These are phyloP conservation scores for Himalopsyche phryganea DNA, from an alignment of 1,140 invertebrate genomes.

Conservation along the genomic window DNA sequence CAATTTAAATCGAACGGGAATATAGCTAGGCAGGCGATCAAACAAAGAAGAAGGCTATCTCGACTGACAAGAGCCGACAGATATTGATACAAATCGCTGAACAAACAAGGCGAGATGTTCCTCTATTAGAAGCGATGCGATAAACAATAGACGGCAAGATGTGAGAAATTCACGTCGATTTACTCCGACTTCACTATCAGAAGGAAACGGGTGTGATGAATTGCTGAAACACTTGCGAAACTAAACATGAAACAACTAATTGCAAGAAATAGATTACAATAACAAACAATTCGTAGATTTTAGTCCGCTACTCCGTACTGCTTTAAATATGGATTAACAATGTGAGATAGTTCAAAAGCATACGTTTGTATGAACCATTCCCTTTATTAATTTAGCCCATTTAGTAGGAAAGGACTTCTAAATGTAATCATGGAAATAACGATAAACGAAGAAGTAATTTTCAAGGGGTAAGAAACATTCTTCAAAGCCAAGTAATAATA, in stretches of 20 bases:
- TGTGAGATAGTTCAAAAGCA: background rate
- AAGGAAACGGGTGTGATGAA: constrained; percentile 2
- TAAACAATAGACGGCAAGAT: constrained; percentile 14
- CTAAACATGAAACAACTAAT: background rate
- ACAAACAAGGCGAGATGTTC: constrained; percentile 10
- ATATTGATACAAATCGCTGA: constrained; percentile 26
- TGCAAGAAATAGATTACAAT: background rate
- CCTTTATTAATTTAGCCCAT: no score
- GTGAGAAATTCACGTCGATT: constrained; percentile 14
- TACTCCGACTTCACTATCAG: background rate
- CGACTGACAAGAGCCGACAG: constrained; percentile 17
- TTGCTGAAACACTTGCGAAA: constrained; percentile 2
- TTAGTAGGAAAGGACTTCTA: no score
- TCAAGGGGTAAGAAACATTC: no score
- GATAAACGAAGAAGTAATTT: no score
- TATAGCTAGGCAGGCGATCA: background rate
- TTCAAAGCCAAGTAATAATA: no score
- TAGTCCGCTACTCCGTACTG: background rate
- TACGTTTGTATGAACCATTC: no score
- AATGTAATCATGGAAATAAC: no score
- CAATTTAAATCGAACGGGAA: background rate
- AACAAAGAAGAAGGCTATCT: constrained; percentile 15
- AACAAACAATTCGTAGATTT: background rate
- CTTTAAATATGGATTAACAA: background rate
- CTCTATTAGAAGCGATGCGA: background rate